A percentile compares a stretch with the other conserved stretches of the same genome.
phyloP scores from a whole-genome alignment of 2,797 vertebrate species.

The Brachyalestes nurse region DNA sequence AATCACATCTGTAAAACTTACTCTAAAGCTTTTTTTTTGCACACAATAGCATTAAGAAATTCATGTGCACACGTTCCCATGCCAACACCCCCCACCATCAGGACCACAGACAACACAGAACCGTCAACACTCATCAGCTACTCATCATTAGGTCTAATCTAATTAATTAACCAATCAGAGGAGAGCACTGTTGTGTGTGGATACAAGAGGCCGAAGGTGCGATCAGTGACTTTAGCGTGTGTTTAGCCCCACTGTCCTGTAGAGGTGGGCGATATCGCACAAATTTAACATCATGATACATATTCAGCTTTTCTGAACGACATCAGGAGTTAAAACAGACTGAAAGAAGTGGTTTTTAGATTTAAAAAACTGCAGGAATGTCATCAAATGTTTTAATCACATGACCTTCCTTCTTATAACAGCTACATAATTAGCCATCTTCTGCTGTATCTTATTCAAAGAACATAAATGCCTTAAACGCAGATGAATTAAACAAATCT shows the following conservation, averaged over 20 bases:
- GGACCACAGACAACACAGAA: constrained; percentile 41
- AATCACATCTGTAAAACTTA: neutral
- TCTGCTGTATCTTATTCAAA: no score
- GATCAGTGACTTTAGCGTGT: constrained; percentile 16
- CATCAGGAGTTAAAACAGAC: no score
- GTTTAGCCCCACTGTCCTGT: neutral
- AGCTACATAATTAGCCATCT: no score
- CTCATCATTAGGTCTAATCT: neutral
- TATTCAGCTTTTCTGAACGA: neutral
- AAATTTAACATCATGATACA: neutral
- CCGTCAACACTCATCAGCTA: constrained; percentile 10
- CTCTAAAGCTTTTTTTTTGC: neutral
- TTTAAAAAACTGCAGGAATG: no score
- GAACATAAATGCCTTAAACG: no score
- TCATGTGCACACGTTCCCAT: constrained; percentile 19
- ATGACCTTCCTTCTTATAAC: no score
- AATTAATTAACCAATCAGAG: neutral
- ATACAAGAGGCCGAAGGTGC: constrained; percentile 13
- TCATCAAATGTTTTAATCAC: no score
- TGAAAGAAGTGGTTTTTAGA: no score
- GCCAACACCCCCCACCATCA: constrained; percentile 39
- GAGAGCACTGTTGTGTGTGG: neutral
- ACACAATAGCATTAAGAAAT: neutral
- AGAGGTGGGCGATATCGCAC: neutral
- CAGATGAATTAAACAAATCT: neutral